Evolutionary conservation across 2,113 vertebrate genomes (phyloP).

Genomic region (Rhizomys pruinosus): DNA sequence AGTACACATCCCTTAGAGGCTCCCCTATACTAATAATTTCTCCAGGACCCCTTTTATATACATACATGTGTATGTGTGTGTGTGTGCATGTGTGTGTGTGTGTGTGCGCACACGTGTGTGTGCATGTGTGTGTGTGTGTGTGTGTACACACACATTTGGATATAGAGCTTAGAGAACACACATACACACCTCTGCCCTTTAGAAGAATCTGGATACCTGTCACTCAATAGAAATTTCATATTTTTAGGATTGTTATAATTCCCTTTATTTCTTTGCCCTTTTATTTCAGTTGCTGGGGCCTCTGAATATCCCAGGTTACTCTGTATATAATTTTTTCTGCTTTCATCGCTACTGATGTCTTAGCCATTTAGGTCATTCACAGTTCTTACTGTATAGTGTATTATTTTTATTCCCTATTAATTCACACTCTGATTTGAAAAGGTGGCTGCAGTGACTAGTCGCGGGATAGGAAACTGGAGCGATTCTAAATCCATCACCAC

Average conservation of each 20-base stretch:
- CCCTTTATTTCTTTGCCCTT: neutral
- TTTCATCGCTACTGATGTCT: neutral
- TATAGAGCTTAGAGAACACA: neutral
- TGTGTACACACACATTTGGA: neutral
- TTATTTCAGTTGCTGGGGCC: neutral
- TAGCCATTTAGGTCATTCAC: neutral
- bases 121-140: neutral
- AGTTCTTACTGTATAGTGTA: neutral
- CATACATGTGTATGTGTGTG: neutral
- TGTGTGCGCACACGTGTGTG: too few species aligned
- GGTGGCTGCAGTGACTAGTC: slow-evolving; percentile 97
- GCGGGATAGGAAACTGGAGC: slow-evolving; percentile 96
- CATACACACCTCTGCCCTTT: neutral
- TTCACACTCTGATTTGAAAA: slow-evolving; percentile 81
- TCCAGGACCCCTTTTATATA: neutral
- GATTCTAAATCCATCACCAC: slow-evolving; percentile 94
- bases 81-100: neutral
- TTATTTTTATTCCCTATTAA: slow-evolving; percentile 70
- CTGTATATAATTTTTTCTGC: neutral
- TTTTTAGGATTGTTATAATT: neutral
- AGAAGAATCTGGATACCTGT: neutral
- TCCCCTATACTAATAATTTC: neutral
- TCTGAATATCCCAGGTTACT: neutral
- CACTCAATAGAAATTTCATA: neutral
- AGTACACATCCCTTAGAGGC: neutral